Evolutionary conservation across 2,888 invertebrate genomes (phyloP).

Genomic region (Microctonus hyperodae): DNA sequence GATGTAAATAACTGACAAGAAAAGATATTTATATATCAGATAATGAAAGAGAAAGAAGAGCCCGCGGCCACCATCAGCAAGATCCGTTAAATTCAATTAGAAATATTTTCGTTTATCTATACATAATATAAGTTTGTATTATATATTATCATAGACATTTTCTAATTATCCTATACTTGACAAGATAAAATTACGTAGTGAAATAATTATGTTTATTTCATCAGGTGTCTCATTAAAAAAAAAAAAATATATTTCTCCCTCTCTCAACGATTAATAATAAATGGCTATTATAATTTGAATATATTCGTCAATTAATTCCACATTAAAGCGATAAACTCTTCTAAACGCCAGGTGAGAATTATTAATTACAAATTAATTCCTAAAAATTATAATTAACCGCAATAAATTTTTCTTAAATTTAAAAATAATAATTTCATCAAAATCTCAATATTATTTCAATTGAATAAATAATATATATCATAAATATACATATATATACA

Average conservation of each 20-base stretch:
- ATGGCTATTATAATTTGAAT: neutral
- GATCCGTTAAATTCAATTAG: constrained; percentile 26
- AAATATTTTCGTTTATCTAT: constrained; percentile 20
- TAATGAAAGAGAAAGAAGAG: neutral
- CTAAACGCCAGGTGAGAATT: neutral
- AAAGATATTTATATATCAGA: constrained; percentile 24
- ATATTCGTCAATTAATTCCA: neutral
- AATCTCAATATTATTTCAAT: too few species aligned
- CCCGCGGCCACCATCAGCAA: neutral
- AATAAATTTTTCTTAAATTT: too few species aligned
- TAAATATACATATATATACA: too few species aligned
- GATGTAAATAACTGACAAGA: constrained; percentile 14
- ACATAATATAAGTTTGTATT: neutral
- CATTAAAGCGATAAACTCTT: neutral
- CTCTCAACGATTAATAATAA: neutral
- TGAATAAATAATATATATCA: too few species aligned
- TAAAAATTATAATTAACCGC: neutral
- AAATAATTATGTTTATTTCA: constrained; percentile 5
- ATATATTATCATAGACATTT: neutral
- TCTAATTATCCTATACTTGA: constrained; percentile 17
- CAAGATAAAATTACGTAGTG: constrained; percentile 1
- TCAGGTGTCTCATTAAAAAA: neutral
- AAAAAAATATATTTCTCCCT: neutral
- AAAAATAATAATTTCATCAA: too few species aligned
- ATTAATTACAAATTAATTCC: neutral